Base-by-base conservation (phyloP, 2,797 vertebrate genomes). In the Poecile montanus region DNA sequence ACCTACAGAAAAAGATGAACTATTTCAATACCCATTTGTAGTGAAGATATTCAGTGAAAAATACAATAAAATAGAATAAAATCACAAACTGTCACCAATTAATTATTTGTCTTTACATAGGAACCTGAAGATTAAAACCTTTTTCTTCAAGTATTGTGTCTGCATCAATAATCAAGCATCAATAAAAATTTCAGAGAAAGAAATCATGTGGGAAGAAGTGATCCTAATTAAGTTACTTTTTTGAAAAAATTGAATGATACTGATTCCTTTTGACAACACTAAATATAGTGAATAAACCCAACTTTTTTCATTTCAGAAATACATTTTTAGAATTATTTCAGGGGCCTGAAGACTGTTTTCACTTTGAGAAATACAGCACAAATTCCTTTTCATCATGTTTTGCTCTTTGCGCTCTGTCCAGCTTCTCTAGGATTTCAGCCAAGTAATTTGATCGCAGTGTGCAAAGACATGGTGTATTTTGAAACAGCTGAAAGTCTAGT, bases 361-460 rank as follows among this genome's bases (percentile, higher is more conserved):
- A 51, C 29, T 85, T 82, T 53, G 62, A 89, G 51, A 47, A 87
- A 77, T 32, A 84, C 17, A 76, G 27, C 26, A 65, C 26, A 66
- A 76, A 60, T 50, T 82, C 21, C 25, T 50, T 67, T 60, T 61
- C 4, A 0, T n/a, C 63, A 6, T 68, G 26, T 71, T 93, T 89
- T 91, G 29, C 50, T 82, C 48, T 56, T 65, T 82, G 61, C 6
- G 1, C 30, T 67, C 81, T 51, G 77, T 67, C 38, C 68, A 80
- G 51, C 80, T 94, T 92, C 38, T 67, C 80, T 71, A 82, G 80
- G 86, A 92, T 89, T 92, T 85, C 78, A 87, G 80, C 56, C 85
- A 96, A 82, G 86, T 32, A 85, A 87, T 85, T 85, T 82, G 92
- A 91, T 40, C 88, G 0, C 30, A 61, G 26, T 40, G 12, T 47